phyloP scores from a whole-genome alignment of 2,888 invertebrate genomes.

The Lypha dubia region DNA sequence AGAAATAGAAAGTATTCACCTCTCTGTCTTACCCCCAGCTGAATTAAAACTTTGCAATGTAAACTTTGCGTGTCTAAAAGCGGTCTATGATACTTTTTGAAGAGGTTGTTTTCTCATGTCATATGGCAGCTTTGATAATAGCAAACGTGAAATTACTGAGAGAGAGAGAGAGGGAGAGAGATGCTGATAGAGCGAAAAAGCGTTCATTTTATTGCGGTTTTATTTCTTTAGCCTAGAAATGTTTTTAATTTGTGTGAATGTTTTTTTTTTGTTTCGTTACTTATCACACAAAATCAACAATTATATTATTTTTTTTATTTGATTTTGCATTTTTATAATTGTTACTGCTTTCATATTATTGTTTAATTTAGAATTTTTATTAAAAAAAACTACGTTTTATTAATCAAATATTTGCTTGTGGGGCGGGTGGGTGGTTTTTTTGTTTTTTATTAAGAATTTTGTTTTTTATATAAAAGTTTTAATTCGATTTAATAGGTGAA shows the following conservation, averaged over 20 bases:
- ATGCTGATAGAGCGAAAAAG: too few relatives aligned
- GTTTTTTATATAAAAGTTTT: not conserved
- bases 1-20: too few relatives aligned
- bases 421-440: too few relatives aligned
- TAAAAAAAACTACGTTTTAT: slow-evolving; percentile 38
- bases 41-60: too few relatives aligned
- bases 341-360: slow-evolving; percentile 31
- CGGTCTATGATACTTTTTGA: too few relatives aligned
- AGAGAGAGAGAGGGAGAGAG: not conserved
- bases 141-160: not conserved
- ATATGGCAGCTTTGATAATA: not conserved
- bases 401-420: slow-evolving; percentile 33
- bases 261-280: too few relatives aligned
- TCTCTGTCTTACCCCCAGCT: too few relatives aligned
- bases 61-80: too few relatives aligned
- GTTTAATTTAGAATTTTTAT: slow-evolving; percentile 33
- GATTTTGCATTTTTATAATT: slow-evolving; percentile 26
- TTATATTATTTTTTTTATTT: slow-evolving; percentile 48
- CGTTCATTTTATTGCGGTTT: slow-evolving; percentile 3
- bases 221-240: slow-evolving; percentile 41
- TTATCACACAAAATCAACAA: slow-evolving; percentile 53
- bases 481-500: not conserved
- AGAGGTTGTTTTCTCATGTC: not conserved
- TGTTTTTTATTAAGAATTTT: not conserved
- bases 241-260: slow-evolving; percentile 42